phyloP scores from a whole-genome alignment of 2,113 vertebrate species.

The Gorsachius goisagi region DNA sequence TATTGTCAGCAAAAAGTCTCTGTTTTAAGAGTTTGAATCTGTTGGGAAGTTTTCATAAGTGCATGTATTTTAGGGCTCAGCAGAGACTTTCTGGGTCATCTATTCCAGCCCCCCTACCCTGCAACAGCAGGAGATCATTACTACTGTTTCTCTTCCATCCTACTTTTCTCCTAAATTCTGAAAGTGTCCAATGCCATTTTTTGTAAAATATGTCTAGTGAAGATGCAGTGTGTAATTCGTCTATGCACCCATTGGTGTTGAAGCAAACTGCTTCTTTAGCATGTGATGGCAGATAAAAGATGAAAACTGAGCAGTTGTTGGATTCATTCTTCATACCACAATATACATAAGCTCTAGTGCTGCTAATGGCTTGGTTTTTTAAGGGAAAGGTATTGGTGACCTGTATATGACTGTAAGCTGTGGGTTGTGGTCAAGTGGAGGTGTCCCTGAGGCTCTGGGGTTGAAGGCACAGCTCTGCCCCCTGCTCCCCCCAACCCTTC shows the following conservation, averaged over 20 bases:
- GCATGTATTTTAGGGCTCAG: neutral
- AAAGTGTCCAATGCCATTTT: neutral
- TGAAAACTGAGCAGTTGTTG: neutral
- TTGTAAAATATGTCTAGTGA: neutral
- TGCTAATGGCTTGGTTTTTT: neutral
- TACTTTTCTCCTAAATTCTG: slow-evolving; percentile 1
- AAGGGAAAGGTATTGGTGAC: neutral
- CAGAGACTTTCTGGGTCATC: neutral
- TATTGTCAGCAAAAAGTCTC: neutral
- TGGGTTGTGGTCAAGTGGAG: neutral
- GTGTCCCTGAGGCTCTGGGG: too few relatives aligned
- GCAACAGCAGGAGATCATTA: neutral
- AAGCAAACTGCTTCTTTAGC: neutral
- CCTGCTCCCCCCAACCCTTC: neutral
- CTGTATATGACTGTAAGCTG: neutral
- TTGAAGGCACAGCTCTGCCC: neutral
- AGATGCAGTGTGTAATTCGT: neutral
- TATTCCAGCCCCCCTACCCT: neutral
- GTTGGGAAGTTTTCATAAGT: neutral
- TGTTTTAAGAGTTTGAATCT: neutral
- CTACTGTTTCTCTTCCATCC: neutral
- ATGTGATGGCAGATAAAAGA: neutral
- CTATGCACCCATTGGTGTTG: neutral
- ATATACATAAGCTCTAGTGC: neutral
- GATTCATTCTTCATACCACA: neutral